Evolutionary conservation across 2,797 vertebrate genomes (phyloP), one percentile per base, ranked within the genome.

Genomic region (Anas flavirostris): DNA sequence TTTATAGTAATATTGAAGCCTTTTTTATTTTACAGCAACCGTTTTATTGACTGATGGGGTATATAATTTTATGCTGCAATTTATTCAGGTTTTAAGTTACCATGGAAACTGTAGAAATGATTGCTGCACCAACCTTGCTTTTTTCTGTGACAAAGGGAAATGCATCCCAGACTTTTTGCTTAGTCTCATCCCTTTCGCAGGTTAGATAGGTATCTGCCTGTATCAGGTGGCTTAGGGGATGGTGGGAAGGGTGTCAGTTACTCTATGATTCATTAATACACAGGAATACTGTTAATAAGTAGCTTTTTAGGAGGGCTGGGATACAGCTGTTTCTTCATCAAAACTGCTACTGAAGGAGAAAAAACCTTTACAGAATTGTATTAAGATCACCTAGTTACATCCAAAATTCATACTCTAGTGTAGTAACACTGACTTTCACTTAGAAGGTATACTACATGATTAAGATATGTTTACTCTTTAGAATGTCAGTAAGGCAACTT

Each of bases 41-140:
- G 12, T 74, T 68, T 62, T 78, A 41, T 84, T 84, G 43, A 66
- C 69, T 75, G 82, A 11, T 28, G 12, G 72, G 66, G 33, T 72
- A 46, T 66, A 72, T 66, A 68, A 70, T 83, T 33, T 43, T 60
- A 55, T 74, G 31, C 60, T 86, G n/a, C 19, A 41, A 6, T 82
- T 88, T 76, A 80, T 66, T 94, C 64, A 31, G 55, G 12, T 55
- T 89, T 91, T 90, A 60, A n/a, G 91, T 95, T 92, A 33, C 94
- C 80, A 68, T 93, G 67, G 92, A 72, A 95, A 94, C 91, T 56
- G 60, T 88, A 77, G 77, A 55, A 77, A 29, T 37, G 1, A 63
- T 52, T 85, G 28, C 46, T 70, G 3, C 91, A 44, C 23, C 72
- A 68, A 16, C 26, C 43, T 78, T 72, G 16, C 10, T 11, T 21